Conservation (phyloP, 2,113 vertebrate species). For the Phylloscopus whistleri region DNA sequence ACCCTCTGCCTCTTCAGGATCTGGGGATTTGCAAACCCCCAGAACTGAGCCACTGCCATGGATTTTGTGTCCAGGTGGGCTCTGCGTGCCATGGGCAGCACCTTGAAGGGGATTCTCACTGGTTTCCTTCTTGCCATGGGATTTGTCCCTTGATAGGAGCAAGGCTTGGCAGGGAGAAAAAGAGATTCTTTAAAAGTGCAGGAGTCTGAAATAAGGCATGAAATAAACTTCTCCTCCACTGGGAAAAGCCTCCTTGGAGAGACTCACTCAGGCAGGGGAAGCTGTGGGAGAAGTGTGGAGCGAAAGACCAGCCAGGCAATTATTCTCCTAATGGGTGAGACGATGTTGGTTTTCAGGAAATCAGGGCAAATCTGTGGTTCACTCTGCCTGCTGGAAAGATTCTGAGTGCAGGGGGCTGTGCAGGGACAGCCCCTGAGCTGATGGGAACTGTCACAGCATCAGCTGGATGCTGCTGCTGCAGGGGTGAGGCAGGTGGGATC, state of each 20-base stretch:
- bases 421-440: neutral
- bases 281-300: neutral
- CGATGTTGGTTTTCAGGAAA: neutral
- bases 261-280: neutral
- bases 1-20: neutral
- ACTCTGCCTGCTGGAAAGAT: neutral
- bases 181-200: neutral
- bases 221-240: neutral
- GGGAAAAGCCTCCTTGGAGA: neutral
- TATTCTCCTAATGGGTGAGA: neutral
- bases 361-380: neutral
- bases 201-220: neutral
- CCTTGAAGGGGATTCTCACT: neutral
- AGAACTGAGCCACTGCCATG: neutral
- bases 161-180: neutral
- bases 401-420: neutral
- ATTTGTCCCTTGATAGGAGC: neutral
- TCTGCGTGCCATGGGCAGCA: neutral
- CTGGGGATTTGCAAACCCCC: neutral
- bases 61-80: neutral
- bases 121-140: neutral
- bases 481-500: neutral
- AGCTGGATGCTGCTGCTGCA: accelerated
- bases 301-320: neutral
- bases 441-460: neutral